Evolutionary conservation across 1,140 invertebrate species (phyloP).

Genomic region (Myzus persicae): DNA sequence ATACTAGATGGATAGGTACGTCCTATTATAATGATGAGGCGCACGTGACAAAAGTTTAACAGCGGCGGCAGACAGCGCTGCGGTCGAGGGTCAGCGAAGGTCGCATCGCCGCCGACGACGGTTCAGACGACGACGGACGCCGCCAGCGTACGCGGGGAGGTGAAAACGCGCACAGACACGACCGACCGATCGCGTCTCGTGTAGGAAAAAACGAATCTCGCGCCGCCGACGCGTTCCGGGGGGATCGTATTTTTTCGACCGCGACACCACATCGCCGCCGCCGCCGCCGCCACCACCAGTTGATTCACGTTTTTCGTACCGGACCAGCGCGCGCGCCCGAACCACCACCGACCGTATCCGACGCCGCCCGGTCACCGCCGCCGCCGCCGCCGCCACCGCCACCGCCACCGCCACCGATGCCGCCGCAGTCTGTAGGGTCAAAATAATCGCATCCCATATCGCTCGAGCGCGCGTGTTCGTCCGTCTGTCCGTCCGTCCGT

Average conservation of each 20-base stretch:
- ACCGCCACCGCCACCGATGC: not conserved
- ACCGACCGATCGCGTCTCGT: not conserved
- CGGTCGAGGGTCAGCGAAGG: constrained; percentile 55
- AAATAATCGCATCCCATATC: constrained; percentile 3
- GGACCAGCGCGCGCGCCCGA: not conserved
- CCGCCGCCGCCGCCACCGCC: not conserved
- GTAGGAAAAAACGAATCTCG: not conserved
- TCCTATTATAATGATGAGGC: not conserved
- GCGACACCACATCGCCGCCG: not conserved
- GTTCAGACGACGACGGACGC: not conserved
- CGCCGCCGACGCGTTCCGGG: not conserved
- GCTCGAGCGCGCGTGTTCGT: not conserved
- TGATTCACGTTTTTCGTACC: constrained; percentile 44
- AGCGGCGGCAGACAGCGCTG: constrained; percentile 42
- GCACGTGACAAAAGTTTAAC: not conserved
- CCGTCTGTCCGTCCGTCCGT: not conserved
- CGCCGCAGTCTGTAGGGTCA: not conserved
- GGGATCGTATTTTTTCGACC: constrained; percentile 5
- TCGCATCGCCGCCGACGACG: not conserved
- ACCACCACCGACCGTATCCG: constrained; percentile 1
- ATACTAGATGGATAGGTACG: too few species aligned
- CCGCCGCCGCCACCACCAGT: constrained; percentile 26
- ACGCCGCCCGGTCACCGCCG: not conserved
- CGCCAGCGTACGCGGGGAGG: not conserved
- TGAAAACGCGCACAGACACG: not conserved